These are phyloP conservation scores for Petroica traversi DNA, from an alignment of 2,113 vertebrate genomes.

Conservation along the genomic window DNA sequence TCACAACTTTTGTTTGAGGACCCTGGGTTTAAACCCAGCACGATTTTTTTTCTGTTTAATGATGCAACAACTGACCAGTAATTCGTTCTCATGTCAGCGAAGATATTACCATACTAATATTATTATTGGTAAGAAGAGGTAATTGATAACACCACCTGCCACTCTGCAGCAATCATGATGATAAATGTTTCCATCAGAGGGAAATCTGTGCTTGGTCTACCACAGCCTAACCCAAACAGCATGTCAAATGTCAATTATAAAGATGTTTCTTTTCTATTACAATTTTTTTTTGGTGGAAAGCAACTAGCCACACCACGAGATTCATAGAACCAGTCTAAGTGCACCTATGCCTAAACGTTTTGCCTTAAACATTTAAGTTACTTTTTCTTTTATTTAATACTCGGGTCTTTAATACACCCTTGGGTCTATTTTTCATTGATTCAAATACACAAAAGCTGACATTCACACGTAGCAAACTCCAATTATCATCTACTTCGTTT, in stretches of 20 bases:
- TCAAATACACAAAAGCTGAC: not conserved
- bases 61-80: constrained; percentile 61
- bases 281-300: constrained; percentile 17
- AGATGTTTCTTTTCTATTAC: constrained; percentile 75
- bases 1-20: constrained; percentile 58
- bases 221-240: constrained; percentile 76
- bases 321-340: not conserved
- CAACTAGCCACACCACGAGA: not conserved
- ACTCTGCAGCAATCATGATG: constrained; percentile 79
- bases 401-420: not conserved
- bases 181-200: constrained; percentile 84
- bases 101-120: constrained; percentile 84
- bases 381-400: constrained; percentile 8
- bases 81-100: constrained; percentile 72
- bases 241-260: constrained; percentile 82
- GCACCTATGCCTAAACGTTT: not conserved
- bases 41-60: constrained; percentile 41
- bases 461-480: not conserved
- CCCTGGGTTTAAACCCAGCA: constrained; percentile 41
- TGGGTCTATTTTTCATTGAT: not conserved
- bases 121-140: constrained; percentile 83
- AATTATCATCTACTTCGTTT: not conserved
- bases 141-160: constrained; percentile 84
- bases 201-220: constrained; percentile 77
- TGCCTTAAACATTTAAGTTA: not conserved